phyloP scores from a whole-genome alignment of 2,113 vertebrate genomes.

The Notarius lentiginosus region DNA sequence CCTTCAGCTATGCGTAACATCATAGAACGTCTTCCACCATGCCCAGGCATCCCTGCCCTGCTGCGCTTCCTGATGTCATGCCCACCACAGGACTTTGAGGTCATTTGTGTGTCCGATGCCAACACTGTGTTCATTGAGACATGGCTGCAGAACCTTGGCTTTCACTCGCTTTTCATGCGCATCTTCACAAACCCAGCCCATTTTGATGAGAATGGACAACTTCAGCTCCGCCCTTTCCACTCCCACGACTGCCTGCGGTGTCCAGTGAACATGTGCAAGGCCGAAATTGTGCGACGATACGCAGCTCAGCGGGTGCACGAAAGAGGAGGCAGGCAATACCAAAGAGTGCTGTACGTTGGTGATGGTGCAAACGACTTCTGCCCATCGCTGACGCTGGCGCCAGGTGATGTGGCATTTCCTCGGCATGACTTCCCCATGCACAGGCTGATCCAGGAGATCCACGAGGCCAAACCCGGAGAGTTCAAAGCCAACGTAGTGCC shows the following conservation, averaged over 20 bases:
- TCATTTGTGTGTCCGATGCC: conserved; percentile 90
- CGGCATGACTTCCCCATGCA: conserved; percentile 91
- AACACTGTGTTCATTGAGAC: conserved; percentile 90
- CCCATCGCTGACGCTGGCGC: conserved; percentile 75
- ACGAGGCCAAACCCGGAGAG: conserved; percentile 77
- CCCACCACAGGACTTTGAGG: conserved; percentile 83
- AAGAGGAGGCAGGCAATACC: conserved; percentile 77
- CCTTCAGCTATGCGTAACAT: conserved; percentile 74
- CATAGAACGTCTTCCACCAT: conserved; percentile 86
- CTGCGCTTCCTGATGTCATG: conserved; percentile 84
- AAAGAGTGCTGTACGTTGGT: conserved; percentile 87
- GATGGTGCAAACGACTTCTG: conserved; percentile 98
- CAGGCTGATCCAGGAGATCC: conserved; percentile 80
- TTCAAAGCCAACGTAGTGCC: conserved; percentile 85
- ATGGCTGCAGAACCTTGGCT: conserved; percentile 76
- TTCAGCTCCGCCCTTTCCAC: conserved; percentile 88
- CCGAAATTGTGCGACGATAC: conserved; percentile 83
- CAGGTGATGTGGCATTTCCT: conserved; percentile 83
- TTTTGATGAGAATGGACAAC: conserved; percentile 80
- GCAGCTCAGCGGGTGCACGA: conserved; percentile 79
- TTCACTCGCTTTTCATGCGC: conserved; percentile 80
- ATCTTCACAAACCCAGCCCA: conserved; percentile 88
- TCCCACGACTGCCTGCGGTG: conserved; percentile 85
- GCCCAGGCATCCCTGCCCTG: conserved; percentile 84
- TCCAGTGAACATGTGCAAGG: conserved; percentile 95